Evolutionary conservation across 2,888 invertebrate species (phyloP).

Genomic region (Fragum whitleyi): DNA sequence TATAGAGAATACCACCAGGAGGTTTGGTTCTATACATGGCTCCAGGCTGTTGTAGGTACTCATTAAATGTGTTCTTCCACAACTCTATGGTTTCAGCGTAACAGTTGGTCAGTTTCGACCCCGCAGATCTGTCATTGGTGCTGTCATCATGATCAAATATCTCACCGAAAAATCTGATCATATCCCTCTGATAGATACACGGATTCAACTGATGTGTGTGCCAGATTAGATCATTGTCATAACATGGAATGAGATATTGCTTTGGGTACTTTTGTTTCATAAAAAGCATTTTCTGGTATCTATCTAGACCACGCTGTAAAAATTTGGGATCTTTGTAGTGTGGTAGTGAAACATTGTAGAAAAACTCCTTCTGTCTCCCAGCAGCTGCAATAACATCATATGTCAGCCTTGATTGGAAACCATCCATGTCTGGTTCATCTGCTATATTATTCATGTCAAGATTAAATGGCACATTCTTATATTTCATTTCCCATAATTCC

Average conservation of each 20-base stretch:
- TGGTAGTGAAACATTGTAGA: constrained; percentile 86
- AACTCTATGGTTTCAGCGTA: constrained; percentile 85
- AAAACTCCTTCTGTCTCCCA: constrained; percentile 85
- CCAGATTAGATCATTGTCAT: constrained; percentile 86
- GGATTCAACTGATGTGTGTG: constrained; percentile 86
- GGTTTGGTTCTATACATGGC: constrained; percentile 86
- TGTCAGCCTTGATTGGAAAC: constrained; percentile 61
- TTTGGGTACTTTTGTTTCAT: constrained; percentile 84
- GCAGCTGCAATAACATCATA: constrained; percentile 85
- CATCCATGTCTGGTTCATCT: constrained; percentile 31
- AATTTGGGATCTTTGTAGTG: constrained; percentile 85
- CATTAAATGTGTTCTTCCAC: constrained; percentile 84
- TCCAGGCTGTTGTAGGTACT: constrained; percentile 84
- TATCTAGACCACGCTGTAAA: constrained; percentile 82
- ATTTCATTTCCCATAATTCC: constrained; percentile 72
- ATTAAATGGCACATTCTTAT: constrained; percentile 75
- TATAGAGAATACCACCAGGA: constrained; percentile 75
- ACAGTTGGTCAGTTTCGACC: constrained; percentile 84
- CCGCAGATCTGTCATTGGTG: constrained; percentile 85
- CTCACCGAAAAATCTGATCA: constrained; percentile 74
- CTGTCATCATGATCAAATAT: constrained; percentile 86
- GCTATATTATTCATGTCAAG: constrained; percentile 40
- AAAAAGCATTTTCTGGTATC: constrained; percentile 85
- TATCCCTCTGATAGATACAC: constrained; percentile 78
- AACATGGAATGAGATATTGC: constrained; percentile 86